phyloP scores from a whole-genome alignment of 2,797 vertebrate genomes.

The Myotis daubentonii region DNA sequence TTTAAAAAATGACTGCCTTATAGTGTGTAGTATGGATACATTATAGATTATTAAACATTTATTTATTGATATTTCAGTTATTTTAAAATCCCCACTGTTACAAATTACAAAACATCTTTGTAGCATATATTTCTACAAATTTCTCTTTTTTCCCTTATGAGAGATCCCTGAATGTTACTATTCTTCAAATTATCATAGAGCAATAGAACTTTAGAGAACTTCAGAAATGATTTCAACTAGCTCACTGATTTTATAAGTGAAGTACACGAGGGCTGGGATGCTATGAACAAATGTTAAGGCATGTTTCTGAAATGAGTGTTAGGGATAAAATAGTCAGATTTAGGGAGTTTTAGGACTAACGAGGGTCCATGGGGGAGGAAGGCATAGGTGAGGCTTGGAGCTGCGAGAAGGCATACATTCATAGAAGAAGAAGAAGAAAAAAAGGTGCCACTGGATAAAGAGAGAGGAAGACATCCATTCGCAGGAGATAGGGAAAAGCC shows the following conservation, averaged over 20 bases:
- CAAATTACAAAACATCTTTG: not conserved
- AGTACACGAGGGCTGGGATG: not conserved
- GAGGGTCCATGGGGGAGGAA: no score
- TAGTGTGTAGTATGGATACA: not conserved
- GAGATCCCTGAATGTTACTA: not conserved
- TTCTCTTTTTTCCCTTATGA: not conserved
- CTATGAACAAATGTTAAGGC: not conserved
- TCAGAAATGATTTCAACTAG: not conserved
- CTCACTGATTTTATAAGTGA: not conserved
- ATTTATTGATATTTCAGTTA: not conserved
- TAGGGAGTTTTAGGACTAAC: no score
- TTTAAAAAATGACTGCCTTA: not conserved
- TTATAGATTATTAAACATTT: not conserved
- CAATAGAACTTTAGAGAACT: conserved; percentile 7
- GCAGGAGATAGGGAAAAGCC: no score
- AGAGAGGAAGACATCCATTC: no score
- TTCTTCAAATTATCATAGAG: not conserved
- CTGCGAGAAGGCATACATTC: no score
- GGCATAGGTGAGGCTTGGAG: no score
- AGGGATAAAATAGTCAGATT: no score
- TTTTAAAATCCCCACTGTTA: not conserved
- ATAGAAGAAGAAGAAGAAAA: no score
- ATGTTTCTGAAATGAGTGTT: no score
- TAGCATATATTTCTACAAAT: not conserved
- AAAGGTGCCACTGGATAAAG: no score